These are phyloP conservation scores for Thunnus albacares DNA, from an alignment of 2,797 vertebrate genomes.

Conservation along the genomic window DNA sequence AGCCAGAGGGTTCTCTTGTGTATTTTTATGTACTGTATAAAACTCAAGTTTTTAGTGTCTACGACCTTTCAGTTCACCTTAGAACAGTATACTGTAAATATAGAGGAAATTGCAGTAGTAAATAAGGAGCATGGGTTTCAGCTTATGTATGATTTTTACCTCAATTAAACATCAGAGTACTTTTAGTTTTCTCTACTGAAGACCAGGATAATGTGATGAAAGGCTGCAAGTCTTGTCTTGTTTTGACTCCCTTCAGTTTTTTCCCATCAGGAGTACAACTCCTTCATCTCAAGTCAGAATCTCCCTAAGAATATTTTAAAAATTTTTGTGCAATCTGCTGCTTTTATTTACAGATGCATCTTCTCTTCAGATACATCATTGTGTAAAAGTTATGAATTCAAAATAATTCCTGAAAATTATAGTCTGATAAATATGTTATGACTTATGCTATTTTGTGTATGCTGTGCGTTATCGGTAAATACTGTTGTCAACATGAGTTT, in stretches of 20 bases:
- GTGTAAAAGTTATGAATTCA: conserved; percentile 5
- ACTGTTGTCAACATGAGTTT: conserved; percentile 65
- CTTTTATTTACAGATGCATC: conserved; percentile 32
- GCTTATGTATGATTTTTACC: neutral
- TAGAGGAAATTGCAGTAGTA: neutral
- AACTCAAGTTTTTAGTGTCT: neutral
- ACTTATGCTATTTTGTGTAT: conserved; percentile 9
- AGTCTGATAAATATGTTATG: conserved; percentile 12
- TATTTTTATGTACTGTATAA: conserved; percentile 27
- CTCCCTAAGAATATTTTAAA: conserved; percentile 43
- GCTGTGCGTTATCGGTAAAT: conserved; percentile 39
- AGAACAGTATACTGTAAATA: neutral
- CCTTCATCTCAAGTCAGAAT: conserved; percentile 31
- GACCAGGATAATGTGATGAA: conserved; percentile 19
- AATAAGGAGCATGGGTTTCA: neutral
- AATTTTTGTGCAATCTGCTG: conserved; percentile 19
- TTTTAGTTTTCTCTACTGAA: conserved; percentile 1
- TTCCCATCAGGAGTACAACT: conserved; percentile 32
- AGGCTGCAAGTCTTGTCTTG: conserved; percentile 7
- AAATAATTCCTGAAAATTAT: neutral
- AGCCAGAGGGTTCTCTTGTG: conserved; percentile 30
- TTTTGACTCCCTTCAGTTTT: conserved; percentile 32
- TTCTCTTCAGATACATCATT: neutral
- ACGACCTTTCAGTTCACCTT: conserved; percentile 5
- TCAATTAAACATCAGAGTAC: neutral